phyloP scores from a whole-genome alignment of 1,140 invertebrate genomes.

The Hyles euphorbiae region DNA sequence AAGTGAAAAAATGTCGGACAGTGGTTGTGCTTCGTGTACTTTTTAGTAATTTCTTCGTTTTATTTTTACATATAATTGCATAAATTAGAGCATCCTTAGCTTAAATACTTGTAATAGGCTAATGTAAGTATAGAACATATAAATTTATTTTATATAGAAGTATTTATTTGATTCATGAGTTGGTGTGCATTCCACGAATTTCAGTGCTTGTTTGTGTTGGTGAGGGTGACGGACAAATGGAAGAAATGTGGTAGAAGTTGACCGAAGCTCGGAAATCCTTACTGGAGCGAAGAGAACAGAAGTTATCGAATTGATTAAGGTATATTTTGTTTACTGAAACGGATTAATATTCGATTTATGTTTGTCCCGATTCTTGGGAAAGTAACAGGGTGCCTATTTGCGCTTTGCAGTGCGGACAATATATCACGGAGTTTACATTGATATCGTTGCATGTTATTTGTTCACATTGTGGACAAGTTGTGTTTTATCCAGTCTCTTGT shows the following conservation, averaged over 20 bases:
- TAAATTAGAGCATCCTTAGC: slow-evolving; percentile 8
- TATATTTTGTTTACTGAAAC: slow-evolving; percentile 25
- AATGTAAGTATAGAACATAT: slow-evolving; percentile 23
- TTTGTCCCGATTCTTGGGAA: slow-evolving; percentile 19
- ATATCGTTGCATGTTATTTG: slow-evolving; percentile 37
- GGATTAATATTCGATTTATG: not conserved
- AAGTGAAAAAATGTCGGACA: slow-evolving; percentile 59
- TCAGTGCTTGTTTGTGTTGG: slow-evolving; percentile 58
- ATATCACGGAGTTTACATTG: slow-evolving; percentile 45
- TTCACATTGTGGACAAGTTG: slow-evolving; percentile 41
- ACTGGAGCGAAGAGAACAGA: slow-evolving; percentile 18
- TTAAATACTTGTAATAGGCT: slow-evolving; percentile 8
- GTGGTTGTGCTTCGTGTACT: slow-evolving; percentile 56
- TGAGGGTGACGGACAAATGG: slow-evolving; percentile 60
- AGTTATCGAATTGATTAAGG: slow-evolving; percentile 39
- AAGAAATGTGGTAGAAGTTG: slow-evolving; percentile 61
- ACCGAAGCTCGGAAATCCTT: no score
- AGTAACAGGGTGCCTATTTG: slow-evolving; percentile 58
- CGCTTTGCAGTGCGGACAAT: slow-evolving; percentile 59
- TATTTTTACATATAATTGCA: not conserved
- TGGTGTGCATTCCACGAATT: slow-evolving; percentile 47
- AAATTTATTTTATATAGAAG: slow-evolving; percentile 1
- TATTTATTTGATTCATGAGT: slow-evolving; percentile 22
- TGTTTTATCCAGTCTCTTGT: slow-evolving; percentile 31
- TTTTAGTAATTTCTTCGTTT: slow-evolving; percentile 30